Evolutionary conservation across 2,797 vertebrate genomes (phyloP).

Genomic region (Pangasius sanitwongsei): DNA sequence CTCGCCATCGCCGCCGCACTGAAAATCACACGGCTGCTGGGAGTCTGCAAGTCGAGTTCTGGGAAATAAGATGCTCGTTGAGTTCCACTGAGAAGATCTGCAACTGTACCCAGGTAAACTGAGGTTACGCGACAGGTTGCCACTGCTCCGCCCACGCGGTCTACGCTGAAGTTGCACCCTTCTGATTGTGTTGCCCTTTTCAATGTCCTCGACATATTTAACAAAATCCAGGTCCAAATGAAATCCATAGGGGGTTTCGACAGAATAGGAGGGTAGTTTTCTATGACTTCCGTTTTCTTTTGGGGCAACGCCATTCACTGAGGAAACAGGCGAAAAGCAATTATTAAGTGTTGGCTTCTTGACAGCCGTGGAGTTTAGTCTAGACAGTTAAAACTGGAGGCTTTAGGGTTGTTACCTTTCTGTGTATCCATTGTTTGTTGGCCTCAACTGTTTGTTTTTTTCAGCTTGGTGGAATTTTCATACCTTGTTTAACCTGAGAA

Average conservation of each 20-base stretch:
- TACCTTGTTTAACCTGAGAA: slow-evolving; percentile 48
- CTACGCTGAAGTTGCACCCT: slow-evolving; percentile 87
- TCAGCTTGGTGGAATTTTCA: slow-evolving; percentile 20
- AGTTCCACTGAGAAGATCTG: slow-evolving; percentile 76
- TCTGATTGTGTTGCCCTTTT: slow-evolving; percentile 95
- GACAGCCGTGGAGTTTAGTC: background rate
- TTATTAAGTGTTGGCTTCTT: background rate
- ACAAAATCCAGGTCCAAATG: slow-evolving; percentile 94
- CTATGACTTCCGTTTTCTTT: slow-evolving; percentile 80
- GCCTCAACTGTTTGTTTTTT: slow-evolving; percentile 42
- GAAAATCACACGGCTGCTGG: slow-evolving; percentile 61
- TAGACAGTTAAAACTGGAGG: background rate
- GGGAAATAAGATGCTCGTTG: slow-evolving; percentile 72
- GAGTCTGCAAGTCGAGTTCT: slow-evolving; percentile 70
- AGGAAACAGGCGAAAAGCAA: slow-evolving; percentile 36
- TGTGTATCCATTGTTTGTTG: slow-evolving; percentile 67
- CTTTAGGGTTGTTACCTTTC: slow-evolving; percentile 64
- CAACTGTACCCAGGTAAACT: slow-evolving; percentile 81
- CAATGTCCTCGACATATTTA: slow-evolving; percentile 98
- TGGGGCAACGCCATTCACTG: slow-evolving; percentile 73
- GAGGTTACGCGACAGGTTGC: slow-evolving; percentile 88
- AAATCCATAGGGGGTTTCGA: slow-evolving; percentile 96
- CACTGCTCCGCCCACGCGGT: slow-evolving; percentile 84
- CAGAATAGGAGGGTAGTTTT: slow-evolving; percentile 83
- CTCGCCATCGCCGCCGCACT: slow-evolving; percentile 57